phyloP scores from a whole-genome alignment of 2,888 invertebrate genomes.

The Acronicta alni region DNA sequence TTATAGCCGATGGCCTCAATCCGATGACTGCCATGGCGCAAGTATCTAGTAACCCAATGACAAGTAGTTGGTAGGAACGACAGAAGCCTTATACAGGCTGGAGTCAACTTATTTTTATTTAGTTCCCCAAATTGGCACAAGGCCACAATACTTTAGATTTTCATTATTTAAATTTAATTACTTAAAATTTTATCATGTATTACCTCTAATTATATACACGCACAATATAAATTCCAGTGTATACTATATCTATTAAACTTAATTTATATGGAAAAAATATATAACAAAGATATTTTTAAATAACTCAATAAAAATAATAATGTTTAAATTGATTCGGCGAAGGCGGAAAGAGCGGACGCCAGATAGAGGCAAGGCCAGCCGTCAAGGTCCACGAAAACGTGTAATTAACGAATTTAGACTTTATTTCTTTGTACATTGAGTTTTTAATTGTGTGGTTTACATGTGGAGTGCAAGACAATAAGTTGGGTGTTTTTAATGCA shows the following conservation, averaged over 20 bases:
- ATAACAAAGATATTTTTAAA: constrained; percentile 61
- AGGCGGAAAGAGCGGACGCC: constrained; percentile 88
- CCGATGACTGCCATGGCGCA: constrained; percentile 14
- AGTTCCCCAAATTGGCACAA: constrained; percentile 19
- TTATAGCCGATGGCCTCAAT: constrained; percentile 35
- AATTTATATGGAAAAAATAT: constrained; percentile 28
- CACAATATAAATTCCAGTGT: constrained; percentile 10
- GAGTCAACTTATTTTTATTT: constrained; percentile 1
- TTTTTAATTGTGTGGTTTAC: constrained; percentile 56
- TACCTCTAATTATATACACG: constrained; percentile 8
- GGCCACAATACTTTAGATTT: constrained; percentile 14
- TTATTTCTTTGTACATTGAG: constrained; percentile 60
- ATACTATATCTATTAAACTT: constrained; percentile 12
- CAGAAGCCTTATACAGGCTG: neutral
- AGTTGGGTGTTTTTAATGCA: constrained; percentile 84
- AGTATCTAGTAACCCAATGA: constrained; percentile 15
- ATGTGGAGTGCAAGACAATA: constrained; percentile 78
- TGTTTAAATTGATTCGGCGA: constrained; percentile 86
- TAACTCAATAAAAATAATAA: constrained; percentile 78
- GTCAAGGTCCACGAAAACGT: constrained; percentile 78
- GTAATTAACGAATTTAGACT: constrained; percentile 62
- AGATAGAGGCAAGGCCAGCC: constrained; percentile 85
- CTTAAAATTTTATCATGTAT: neutral
- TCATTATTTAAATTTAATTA: constrained; percentile 4
- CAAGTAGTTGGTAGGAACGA: constrained; percentile 1